Percentiles rank a stretch among this genome's conserved stretches.
Evolutionary conservation across 1,140 invertebrate genomes (phyloP).

Genomic region (Acromyrmex charruanus): DNA sequence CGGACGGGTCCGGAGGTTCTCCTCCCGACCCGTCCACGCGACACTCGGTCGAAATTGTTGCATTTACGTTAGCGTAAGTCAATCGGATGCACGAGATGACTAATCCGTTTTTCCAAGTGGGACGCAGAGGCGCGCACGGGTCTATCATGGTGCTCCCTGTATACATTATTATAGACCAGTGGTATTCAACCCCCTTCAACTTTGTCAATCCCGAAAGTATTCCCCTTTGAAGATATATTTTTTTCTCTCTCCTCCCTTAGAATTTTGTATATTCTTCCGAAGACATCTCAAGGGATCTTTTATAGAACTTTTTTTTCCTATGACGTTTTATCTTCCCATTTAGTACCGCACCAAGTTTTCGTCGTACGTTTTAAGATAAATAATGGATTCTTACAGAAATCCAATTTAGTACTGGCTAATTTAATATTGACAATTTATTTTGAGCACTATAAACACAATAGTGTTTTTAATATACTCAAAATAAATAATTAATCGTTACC

Average conservation of each 20-base stretch:
- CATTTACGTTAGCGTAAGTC: constrained; percentile 75
- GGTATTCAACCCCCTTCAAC: constrained; percentile 50
- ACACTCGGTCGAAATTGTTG: constrained; percentile 70
- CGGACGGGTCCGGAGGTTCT: constrained; percentile 9
- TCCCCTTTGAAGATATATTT: constrained; percentile 9
- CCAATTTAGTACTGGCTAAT: no score
- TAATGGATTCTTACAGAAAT: no score
- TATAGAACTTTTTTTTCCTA: constrained; percentile 15
- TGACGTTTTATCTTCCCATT: background rate
- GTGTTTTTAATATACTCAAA: no score
- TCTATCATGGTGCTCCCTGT: constrained; percentile 78
- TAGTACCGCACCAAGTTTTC: background rate
- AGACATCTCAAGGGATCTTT: background rate
- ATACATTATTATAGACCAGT: constrained; percentile 67
- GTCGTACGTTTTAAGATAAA: no score
- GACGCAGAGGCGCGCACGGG: constrained; percentile 68
- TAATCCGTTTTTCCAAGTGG: constrained; percentile 78
- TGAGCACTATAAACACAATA: no score
- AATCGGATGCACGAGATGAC: constrained; percentile 74
- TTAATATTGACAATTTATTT: no score
- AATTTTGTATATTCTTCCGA: constrained; percentile 27
- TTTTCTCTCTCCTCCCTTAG: background rate
- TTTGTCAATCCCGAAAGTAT: background rate
- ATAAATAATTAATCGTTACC: no score
- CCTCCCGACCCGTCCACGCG: constrained; percentile 24